Conservation (phyloP, 2,888 invertebrate species). For the Hofmannophila pseudospretella region DNA sequence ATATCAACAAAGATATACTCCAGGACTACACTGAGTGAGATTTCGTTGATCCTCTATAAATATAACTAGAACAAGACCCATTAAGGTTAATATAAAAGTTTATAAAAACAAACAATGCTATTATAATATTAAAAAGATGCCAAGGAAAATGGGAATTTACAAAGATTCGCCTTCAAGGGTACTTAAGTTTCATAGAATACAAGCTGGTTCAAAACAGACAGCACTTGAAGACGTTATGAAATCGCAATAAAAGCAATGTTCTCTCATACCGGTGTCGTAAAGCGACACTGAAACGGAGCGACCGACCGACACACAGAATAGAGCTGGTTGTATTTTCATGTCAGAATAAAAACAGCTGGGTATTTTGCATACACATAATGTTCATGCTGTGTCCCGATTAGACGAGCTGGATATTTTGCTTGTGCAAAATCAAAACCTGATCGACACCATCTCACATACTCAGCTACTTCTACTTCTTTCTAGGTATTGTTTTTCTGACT, state of each 20-base stretch:
- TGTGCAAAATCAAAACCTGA: too few species aligned
- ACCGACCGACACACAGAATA: neutral
- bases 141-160: neutral
- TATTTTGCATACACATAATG: too few species aligned
- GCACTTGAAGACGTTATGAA: conserved; percentile 1
- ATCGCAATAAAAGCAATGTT: conserved; percentile 1
- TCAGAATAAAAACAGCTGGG: too few species aligned
- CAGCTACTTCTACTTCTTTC: too few species aligned
- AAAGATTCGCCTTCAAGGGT: conserved; percentile 1
- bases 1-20: too few species aligned
- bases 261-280: neutral
- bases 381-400: too few species aligned
- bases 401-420: too few species aligned
- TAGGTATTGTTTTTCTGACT: too few species aligned
- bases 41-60: too few species aligned
- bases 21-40: too few species aligned
- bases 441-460: too few species aligned
- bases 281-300: neutral
- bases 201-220: conserved; percentile 1
- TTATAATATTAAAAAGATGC: neutral
- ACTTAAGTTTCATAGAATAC: conserved; percentile 4
- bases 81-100: neutral
- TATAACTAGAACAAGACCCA: neutral
- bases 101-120: neutral
- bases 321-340: too few species aligned